Percentiles rank a stretch among this genome's conserved stretches.
phyloP scores from a whole-genome alignment of 2,888 invertebrate species.

The Malthinus seriepunctatus region DNA sequence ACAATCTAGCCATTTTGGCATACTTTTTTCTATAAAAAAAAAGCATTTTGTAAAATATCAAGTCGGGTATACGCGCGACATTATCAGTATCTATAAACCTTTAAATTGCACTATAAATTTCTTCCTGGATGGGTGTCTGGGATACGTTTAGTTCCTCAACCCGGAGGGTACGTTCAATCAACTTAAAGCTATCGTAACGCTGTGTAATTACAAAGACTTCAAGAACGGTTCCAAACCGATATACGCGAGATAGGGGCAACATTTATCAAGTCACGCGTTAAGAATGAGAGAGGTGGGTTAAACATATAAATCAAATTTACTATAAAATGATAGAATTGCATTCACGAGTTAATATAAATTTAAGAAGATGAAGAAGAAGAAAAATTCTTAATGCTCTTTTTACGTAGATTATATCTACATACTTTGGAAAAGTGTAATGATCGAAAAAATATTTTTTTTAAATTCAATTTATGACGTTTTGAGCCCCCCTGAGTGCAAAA shows the following conservation, averaged over 20 bases:
- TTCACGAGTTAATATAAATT: too few species aligned
- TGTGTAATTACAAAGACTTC: slow-evolving; percentile 43
- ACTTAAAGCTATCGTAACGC: slow-evolving; percentile 42
- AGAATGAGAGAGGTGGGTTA: slow-evolving; percentile 33
- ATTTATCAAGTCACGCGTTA: slow-evolving; percentile 37
- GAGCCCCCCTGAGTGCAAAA: too few species aligned
- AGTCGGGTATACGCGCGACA: slow-evolving; percentile 36
- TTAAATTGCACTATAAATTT: slow-evolving; percentile 42
- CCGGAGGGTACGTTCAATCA: slow-evolving; percentile 46
- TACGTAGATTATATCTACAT: too few species aligned
- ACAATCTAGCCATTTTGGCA: too few species aligned
- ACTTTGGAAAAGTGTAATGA: too few species aligned
- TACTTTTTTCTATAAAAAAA: slow-evolving; percentile 4
- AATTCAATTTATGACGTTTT: too few species aligned
- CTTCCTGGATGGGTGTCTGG: slow-evolving; percentile 31
- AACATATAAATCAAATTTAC: slow-evolving; percentile 31
- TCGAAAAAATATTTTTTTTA: too few species aligned
- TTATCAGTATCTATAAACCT: slow-evolving; percentile 37
- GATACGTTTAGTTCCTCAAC: slow-evolving; percentile 39
- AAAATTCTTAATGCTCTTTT: too few species aligned
- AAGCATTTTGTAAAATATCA: slow-evolving; percentile 26
- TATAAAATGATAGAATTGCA: slow-evolving; percentile 16
- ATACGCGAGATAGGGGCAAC: slow-evolving; percentile 32
- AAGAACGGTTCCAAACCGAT: slow-evolving; percentile 33
- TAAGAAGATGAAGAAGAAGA: too few species aligned